Percentiles rank a stretch among this genome's conserved stretches.
Conservation (phyloP, 2,113 vertebrate genomes). For the Anarhynchus alexandrinus region DNA sequence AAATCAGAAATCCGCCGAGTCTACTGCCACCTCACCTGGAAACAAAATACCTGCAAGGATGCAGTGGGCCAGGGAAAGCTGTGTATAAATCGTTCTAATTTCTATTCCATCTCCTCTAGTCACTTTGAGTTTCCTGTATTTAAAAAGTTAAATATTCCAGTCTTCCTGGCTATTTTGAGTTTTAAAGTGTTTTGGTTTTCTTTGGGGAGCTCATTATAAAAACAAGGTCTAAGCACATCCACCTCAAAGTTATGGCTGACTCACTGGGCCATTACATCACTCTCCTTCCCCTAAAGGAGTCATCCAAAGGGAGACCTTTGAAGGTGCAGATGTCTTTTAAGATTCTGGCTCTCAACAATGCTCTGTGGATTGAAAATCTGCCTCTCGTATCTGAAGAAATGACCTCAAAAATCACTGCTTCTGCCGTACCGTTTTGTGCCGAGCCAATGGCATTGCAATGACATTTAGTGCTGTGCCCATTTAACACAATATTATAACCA, state of each 20-base stretch:
- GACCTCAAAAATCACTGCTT: neutral
- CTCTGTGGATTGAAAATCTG: neutral
- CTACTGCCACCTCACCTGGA: neutral
- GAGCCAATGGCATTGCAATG: neutral
- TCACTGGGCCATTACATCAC: neutral
- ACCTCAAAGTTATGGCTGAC: neutral
- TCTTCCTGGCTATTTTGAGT: neutral
- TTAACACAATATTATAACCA: neutral
- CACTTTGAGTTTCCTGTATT: neutral
- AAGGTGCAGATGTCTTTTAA: constrained; percentile 6
- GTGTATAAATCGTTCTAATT: neutral
- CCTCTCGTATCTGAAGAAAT: neutral
- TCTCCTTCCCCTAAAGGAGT: neutral
- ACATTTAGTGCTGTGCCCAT: neutral
- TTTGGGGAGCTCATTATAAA: neutral
- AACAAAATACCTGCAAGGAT: neutral
- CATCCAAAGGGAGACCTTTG: neutral
- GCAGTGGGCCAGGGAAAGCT: neutral
- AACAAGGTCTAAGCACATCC: neutral
- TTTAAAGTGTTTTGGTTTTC: neutral
- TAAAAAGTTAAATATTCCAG: neutral
- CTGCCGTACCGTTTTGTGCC: neutral
- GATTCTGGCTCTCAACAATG: neutral
- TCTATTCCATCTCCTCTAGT: neutral
- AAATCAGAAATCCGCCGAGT: neutral